These are phyloP conservation scores for Callaeas wilsoni DNA, from an alignment of 2,113 vertebrate species.

Conservation along the genomic window DNA sequence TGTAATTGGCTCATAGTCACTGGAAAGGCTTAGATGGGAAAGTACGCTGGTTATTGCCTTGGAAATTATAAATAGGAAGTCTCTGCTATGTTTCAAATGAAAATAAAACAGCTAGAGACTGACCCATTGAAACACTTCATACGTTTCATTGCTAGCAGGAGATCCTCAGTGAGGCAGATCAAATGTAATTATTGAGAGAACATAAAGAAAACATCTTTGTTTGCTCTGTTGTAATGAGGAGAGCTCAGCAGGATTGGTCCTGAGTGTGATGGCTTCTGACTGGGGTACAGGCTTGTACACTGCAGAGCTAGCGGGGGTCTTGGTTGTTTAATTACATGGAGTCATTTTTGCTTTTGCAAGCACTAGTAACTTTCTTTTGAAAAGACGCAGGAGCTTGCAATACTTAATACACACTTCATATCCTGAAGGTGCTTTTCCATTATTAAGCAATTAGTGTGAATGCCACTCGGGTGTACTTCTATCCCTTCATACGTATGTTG, in stretches of 20 bases:
- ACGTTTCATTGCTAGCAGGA: slow-evolving; percentile 22
- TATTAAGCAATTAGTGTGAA: neutral
- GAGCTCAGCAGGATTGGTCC: slow-evolving; percentile 18
- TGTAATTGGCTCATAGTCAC: neutral
- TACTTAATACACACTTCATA: neutral
- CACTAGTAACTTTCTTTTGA: neutral
- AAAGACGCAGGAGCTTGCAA: neutral
- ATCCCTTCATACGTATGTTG: neutral
- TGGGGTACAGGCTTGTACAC: neutral
- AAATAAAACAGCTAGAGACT: slow-evolving; percentile 34
- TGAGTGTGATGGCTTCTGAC: neutral
- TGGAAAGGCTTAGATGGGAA: neutral
- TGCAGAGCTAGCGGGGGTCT: slow-evolving; percentile 1
- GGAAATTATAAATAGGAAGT: neutral
- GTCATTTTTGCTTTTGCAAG: slow-evolving; percentile 7
- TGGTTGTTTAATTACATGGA: neutral
- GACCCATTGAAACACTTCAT: slow-evolving; percentile 17
- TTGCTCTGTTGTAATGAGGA: slow-evolving; percentile 35
- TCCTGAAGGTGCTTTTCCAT: neutral
- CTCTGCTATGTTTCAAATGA: neutral
- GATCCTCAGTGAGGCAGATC: slow-evolving; percentile 12
- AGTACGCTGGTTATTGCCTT: neutral
- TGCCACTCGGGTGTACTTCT: neutral
- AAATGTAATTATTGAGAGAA: slow-evolving; percentile 37
- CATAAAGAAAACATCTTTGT: slow-evolving; percentile 22